Evolutionary conservation across 2,113 vertebrate species (phyloP), one percentile per base, ranked within the genome.

Genomic region (Trematomus loennbergii): DNA sequence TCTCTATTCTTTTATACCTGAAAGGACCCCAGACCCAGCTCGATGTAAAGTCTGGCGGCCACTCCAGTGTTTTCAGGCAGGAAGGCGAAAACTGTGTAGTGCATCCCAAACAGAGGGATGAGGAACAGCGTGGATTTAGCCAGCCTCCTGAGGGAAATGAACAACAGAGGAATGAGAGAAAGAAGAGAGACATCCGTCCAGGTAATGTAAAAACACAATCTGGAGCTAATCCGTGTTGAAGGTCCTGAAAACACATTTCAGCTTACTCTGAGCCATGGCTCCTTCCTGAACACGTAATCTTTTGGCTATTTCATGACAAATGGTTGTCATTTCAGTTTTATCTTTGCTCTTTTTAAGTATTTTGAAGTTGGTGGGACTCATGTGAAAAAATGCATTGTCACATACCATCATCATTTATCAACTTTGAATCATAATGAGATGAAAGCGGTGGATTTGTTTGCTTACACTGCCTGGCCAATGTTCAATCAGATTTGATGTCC

Each of bases 61-160:
- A 97, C 92, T 25, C 93, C 95, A 0, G 96, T 93, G 0, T 94
- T 96, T 60, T 97, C 97, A 0, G 97, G 97, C 84, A 97, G 95
- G 89, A 99, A 97, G 77, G 96, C 97, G 0, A 99, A 99, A 57
- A 99, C 83, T 15, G 97, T 97, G 88, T 99, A 99, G 91, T 99
- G 97, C 76, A 97, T 92, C 72, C 98, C 98, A 25, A 99, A 99
- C 77, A 99, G 95, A 25, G 98, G 98, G 79, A 99, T 98, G 74
- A 99, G 96, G 78, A 99, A 96, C 25, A 99, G 94, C 0, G 97
- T 99, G 77, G 98, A 99, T 82, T 98, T 98, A 43, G 97, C 96
- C 92, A 99, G 93, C 64, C 96, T 96, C 96, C 98, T 99, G 86
- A n/a, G 10, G 33, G 36, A 58, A 63, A 46, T 33, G 50, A 62